Percentiles rank a stretch among this genome's conserved stretches.
Evolutionary conservation across 2,888 invertebrate genomes (phyloP).

Genomic region (Spodoptera littoralis): DNA sequence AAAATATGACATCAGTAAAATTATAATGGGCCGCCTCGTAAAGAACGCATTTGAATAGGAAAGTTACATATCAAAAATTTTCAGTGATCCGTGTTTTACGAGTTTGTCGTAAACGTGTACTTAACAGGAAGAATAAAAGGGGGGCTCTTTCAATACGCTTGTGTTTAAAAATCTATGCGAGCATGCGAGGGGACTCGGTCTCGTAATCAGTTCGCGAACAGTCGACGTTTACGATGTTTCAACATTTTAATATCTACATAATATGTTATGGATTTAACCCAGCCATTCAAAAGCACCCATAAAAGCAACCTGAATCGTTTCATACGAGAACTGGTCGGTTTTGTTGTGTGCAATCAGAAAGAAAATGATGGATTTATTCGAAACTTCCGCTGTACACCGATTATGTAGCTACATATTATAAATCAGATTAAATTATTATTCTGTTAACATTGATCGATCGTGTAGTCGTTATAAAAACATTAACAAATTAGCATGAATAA

Average conservation of each 20-base stretch:
- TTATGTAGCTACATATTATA: constrained; percentile 6
- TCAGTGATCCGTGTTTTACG: constrained; percentile 89
- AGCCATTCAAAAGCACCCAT: constrained; percentile 42
- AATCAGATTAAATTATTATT: constrained; percentile 25
- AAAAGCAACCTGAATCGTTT: constrained; percentile 53
- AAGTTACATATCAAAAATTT: constrained; percentile 89
- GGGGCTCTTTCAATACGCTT: constrained; percentile 73
- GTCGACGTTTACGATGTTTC: constrained; percentile 64
- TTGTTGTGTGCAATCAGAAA: constrained; percentile 39
- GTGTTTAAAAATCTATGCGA: constrained; percentile 76
- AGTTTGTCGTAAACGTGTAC: constrained; percentile 87
- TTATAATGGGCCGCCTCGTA: constrained; percentile 86
- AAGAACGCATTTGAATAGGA: constrained; percentile 87
- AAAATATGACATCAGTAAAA: constrained; percentile 87
- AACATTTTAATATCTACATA: constrained; percentile 65
- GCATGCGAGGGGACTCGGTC: constrained; percentile 68
- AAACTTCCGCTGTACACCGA: constrained; percentile 32
- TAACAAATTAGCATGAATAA: constrained; percentile 1
- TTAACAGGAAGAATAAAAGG: constrained; percentile 83
- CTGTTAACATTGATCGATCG: constrained; percentile 17
- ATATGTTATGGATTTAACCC: constrained; percentile 56
- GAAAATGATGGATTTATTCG: constrained; percentile 43
- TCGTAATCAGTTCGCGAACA: constrained; percentile 73
- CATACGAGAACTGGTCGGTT: constrained; percentile 34
- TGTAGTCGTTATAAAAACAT: constrained; percentile 1